phyloP scores from a whole-genome alignment of 92 coral and sea anemone genomes.

The Epizoanthus rinbou region DNA sequence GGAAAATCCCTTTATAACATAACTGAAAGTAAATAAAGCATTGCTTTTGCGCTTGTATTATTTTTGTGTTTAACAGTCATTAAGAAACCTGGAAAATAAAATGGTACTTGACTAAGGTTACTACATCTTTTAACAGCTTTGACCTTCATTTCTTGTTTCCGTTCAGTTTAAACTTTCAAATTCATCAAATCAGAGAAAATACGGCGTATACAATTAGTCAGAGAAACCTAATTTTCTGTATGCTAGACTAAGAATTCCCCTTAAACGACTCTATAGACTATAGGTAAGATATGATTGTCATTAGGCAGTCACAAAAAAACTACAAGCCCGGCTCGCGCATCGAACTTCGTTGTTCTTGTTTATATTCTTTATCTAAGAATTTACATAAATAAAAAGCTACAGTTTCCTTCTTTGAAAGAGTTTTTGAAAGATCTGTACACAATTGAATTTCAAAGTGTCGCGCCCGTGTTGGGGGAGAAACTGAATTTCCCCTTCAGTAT shows the following conservation, averaged over 20 bases:
- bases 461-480: constrained; percentile 6
- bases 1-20: constrained; percentile 32
- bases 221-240: no score
- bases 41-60: not conserved
- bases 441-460: constrained; percentile 15
- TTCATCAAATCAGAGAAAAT: not conserved
- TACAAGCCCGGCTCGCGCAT: constrained; percentile 1
- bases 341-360: not conserved
- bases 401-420: constrained; percentile 10
- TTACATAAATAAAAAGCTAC: constrained; percentile 29
- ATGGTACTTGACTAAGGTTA: not conserved
- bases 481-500: constrained; percentile 51
- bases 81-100: constrained; percentile 12
- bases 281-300: not conserved
- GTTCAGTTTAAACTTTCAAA: constrained; percentile 4
- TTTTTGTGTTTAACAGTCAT: constrained; percentile 5
- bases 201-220: not conserved
- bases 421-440: constrained; percentile 16
- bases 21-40: constrained; percentile 29
- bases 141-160: not conserved
- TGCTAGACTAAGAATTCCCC: no score
- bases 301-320: not conserved
- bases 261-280: not conserved
- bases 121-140: not conserved
- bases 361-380: not conserved